These are phyloP conservation scores for Unio pictorum DNA, from an alignment of 2,888 invertebrate genomes.

Conservation along the genomic window DNA sequence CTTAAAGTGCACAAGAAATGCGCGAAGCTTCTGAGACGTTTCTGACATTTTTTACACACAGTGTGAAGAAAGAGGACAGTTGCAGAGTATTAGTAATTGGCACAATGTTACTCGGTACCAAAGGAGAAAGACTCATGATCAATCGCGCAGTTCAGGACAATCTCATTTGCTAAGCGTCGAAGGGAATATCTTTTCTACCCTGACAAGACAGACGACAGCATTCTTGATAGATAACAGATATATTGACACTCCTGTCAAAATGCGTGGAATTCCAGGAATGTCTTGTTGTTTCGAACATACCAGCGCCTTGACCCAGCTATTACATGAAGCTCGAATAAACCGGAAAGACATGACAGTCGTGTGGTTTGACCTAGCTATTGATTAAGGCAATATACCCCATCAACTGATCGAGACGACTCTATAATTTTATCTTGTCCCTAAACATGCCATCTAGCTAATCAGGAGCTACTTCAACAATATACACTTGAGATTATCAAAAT, in stretches of 20 bases:
- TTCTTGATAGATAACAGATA: conserved; percentile 17
- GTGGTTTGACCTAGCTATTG: conserved; percentile 8
- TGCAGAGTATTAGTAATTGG: neutral
- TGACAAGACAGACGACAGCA: conserved; percentile 10
- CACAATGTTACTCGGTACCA: conserved; percentile 13
- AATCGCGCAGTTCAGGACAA: conserved; percentile 20
- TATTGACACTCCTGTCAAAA: conserved; percentile 21
- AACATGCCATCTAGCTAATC: conserved; percentile 3
- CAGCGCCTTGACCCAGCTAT: conserved; percentile 15
- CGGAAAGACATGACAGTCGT: conserved; percentile 5
- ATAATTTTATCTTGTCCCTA: conserved; percentile 2
- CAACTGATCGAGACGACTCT: conserved; percentile 1
- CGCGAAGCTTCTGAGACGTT: too few relatives aligned
- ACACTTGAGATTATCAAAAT: neutral
- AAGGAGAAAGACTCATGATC: conserved; percentile 18
- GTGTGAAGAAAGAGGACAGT: too few relatives aligned
- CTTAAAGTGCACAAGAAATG: too few relatives aligned
- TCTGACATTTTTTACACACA: too few relatives aligned
- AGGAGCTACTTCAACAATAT: conserved; percentile 5
- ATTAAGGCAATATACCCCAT: conserved; percentile 1
- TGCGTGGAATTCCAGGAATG: conserved; percentile 20
- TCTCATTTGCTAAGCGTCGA: conserved; percentile 27
- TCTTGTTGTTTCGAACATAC: conserved; percentile 22
- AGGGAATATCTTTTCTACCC: conserved; percentile 20
- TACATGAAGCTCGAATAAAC: conserved; percentile 13